Base-by-base conservation (phyloP, 1,140 invertebrate genomes). In the Chymomyza costata region DNA sequence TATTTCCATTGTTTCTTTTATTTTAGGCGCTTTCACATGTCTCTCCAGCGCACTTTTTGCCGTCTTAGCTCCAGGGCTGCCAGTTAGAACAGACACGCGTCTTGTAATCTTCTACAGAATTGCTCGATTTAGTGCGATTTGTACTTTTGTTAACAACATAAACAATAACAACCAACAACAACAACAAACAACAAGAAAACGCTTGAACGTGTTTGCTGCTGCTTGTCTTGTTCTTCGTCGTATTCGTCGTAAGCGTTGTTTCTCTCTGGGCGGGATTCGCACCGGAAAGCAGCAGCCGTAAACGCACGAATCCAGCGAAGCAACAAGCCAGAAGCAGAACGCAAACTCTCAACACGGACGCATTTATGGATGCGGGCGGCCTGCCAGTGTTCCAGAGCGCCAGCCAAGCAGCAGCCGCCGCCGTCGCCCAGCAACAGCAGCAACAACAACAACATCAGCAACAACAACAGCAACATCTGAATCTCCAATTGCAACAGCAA, bases 321-420 rank as follows among this genome's bases (percentile, higher is more conserved):
- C 65, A 80, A 80, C 80, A 65, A 82, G 68, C 53, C 52, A 51
- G 15, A 56, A 63, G 68, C 47, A 58, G 13, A 54, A 60, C 47
- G 35, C 53, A 80, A 80, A 80, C 73, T 67, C 73, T 80, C 71
- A 78, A 54, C 73, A 78, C 71, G 71, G 71, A 78, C 66, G 76
- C 82, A 83, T 85, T 85, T 85, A 85, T 85, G 83, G 83, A 85
- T 85, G 83, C 83, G 69, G 83, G 83, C 65, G 83, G 83, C 64
- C 67, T 85, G 65, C 83, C 83, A 74, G 83, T 85, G 48, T 85
- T 84, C 60, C 83, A 85, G 67, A 85, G 83, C 81, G 83, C 83
- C 83, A 85, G 68, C 71, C 83, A 84, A 83, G 81, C 83, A 56
- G 61, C 56, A 64, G 62, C 61, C 78, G 80, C 83, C 69, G 65